phyloP scores from a whole-genome alignment of 2,113 vertebrate genomes.

The Psettodes erumei region DNA sequence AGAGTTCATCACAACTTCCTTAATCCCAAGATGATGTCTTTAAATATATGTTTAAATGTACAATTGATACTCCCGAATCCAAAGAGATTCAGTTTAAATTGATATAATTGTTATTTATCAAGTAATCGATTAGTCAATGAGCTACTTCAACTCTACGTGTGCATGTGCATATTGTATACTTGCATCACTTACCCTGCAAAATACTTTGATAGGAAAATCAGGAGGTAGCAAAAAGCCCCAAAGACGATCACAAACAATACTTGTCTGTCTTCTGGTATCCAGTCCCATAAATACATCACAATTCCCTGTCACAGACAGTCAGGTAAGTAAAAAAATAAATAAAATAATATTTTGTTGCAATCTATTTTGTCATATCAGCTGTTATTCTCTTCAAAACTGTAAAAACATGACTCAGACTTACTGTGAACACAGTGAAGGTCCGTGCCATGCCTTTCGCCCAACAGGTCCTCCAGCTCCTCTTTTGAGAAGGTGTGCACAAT shows the following conservation, averaged over 20 bases:
- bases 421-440: constrained; percentile 58
- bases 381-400: background rate
- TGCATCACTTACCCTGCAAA: constrained; percentile 78
- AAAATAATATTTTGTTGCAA: background rate
- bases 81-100: background rate
- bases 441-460: constrained; percentile 76
- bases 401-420: constrained; percentile 43
- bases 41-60: too few species aligned
- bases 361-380: background rate
- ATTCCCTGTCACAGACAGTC: constrained; percentile 64
- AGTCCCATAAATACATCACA: constrained; percentile 81
- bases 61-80: too few species aligned
- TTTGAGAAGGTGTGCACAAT: constrained; percentile 74
- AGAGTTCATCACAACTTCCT: too few species aligned
- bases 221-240: constrained; percentile 78
- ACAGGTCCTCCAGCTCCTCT: constrained; percentile 73
- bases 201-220: constrained; percentile 80
- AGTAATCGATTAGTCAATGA: background rate
- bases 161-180: background rate
- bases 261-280: constrained; percentile 85
- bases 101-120: too few species aligned
- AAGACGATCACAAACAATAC: constrained; percentile 78
- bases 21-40: background rate
- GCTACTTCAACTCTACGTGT: background rate
- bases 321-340: background rate